A percentile compares a stretch with the other conserved stretches of the same genome.
Evolutionary conservation across 2,888 invertebrate genomes (phyloP).

Genomic region (Eustalomyia histrio): DNA sequence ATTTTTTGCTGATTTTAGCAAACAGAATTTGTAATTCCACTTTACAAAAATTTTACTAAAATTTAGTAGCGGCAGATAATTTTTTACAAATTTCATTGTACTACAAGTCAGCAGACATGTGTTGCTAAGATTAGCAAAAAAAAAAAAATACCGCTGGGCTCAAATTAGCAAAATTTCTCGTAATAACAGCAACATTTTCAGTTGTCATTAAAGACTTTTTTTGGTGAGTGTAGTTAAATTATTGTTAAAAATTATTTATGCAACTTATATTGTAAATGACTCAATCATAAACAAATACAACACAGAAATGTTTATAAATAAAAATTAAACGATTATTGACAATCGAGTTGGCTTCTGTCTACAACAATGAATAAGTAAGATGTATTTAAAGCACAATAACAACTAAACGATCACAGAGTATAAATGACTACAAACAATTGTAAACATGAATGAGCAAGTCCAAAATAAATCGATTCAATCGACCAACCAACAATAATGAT

Average conservation of each 20-base stretch:
- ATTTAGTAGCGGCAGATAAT: too few species aligned
- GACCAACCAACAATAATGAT: neutral
- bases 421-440: neutral
- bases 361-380: neutral
- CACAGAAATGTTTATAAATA: constrained; percentile 32
- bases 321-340: constrained; percentile 65
- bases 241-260: constrained; percentile 32
- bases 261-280: constrained; percentile 51
- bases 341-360: constrained; percentile 58
- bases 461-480: neutral
- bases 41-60: too few species aligned
- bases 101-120: too few species aligned
- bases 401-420: neutral
- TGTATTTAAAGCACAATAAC: neutral
- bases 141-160: too few species aligned
- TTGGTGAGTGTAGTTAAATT: neutral
- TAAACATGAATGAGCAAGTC: neutral
- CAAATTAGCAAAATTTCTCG: too few species aligned
- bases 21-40: too few species aligned
- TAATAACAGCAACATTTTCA: too few species aligned
- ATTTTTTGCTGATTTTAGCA: too few species aligned
- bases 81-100: too few species aligned
- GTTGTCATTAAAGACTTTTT: too few species aligned
- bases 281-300: constrained; percentile 45
- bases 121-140: too few species aligned